Percentiles rank a stretch among this genome's conserved stretches.
Conservation (phyloP, 2,113 vertebrate genomes). For the Pseudorasbora parva region DNA sequence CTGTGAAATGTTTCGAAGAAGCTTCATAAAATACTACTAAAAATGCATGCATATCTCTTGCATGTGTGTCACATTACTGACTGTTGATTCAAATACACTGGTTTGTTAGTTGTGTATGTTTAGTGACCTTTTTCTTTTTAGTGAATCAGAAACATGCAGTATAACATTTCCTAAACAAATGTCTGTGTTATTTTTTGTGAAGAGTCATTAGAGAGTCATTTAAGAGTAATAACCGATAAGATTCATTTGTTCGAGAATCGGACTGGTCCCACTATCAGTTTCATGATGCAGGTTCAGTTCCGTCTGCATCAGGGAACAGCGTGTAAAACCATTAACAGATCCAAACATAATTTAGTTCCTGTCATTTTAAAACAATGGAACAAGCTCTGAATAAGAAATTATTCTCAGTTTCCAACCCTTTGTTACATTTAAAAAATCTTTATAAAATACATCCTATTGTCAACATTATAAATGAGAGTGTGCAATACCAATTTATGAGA, state of each 20-base stretch:
- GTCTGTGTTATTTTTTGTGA: background rate
- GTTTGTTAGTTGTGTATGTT: background rate
- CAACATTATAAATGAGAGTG: background rate
- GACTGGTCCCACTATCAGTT: background rate
- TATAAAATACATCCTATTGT: background rate
- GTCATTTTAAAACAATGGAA: background rate
- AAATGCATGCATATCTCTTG: no score
- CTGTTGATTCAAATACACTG: no score
- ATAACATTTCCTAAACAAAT: background rate
- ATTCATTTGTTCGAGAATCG: background rate
- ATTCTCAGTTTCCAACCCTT: background rate
- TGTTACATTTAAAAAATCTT: background rate
- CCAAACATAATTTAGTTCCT: background rate
- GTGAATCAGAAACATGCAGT: background rate
- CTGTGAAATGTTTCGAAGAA: background rate
- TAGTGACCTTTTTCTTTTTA: background rate
- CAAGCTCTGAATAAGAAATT: background rate
- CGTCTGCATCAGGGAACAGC: background rate
- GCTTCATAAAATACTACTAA: background rate
- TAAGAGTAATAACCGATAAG: no score
- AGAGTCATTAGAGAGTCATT: no score
- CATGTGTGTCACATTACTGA: no score
- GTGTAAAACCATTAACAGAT: background rate
- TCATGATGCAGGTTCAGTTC: background rate
- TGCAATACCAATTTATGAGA: background rate